Percentiles rank a stretch among this genome's conserved stretches.
These are phyloP conservation scores for Drosophila navojoa DNA, from an alignment of 1,140 invertebrate species.

Conservation along the genomic window DNA sequence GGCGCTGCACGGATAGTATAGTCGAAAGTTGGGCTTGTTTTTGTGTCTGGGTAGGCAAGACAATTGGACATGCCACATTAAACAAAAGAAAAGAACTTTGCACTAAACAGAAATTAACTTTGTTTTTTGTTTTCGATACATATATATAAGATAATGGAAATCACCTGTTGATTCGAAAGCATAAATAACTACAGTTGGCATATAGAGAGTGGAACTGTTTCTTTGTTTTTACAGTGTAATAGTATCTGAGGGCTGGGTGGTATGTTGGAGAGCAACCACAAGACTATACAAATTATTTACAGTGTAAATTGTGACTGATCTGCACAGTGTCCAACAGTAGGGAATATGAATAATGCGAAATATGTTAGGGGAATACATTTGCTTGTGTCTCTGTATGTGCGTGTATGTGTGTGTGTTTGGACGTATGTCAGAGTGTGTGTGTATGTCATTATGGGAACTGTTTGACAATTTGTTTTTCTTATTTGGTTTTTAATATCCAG, in stretches of 20 bases:
- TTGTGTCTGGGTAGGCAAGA: constrained; percentile 53
- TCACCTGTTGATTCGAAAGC: constrained; percentile 75
- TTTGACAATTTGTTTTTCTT: constrained; percentile 38
- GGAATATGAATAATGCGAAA: constrained; percentile 26
- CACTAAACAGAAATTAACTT: constrained; percentile 47
- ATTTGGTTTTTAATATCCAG: constrained; percentile 89
- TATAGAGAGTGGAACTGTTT: constrained; percentile 34
- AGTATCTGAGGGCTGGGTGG: constrained; percentile 22
- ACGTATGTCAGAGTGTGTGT: background rate
- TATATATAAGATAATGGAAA: constrained; percentile 52
- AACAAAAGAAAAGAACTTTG: constrained; percentile 42
- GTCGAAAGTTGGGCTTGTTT: constrained; percentile 40
- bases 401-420: constrained; percentile 2
- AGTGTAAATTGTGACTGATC: constrained; percentile 60
- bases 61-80: constrained; percentile 74
- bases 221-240: constrained; percentile 64
- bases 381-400: background rate
- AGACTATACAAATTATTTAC: constrained; percentile 77
- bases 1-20: constrained; percentile 24
- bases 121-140: constrained; percentile 14
- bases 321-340: constrained; percentile 20
- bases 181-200: constrained; percentile 76
- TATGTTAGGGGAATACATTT: constrained; percentile 2
- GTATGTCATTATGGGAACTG: constrained; percentile 21
- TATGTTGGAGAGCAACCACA: constrained; percentile 19